phyloP scores from a whole-genome alignment of 2,888 invertebrate genomes.

The Sphinx pinastri region DNA sequence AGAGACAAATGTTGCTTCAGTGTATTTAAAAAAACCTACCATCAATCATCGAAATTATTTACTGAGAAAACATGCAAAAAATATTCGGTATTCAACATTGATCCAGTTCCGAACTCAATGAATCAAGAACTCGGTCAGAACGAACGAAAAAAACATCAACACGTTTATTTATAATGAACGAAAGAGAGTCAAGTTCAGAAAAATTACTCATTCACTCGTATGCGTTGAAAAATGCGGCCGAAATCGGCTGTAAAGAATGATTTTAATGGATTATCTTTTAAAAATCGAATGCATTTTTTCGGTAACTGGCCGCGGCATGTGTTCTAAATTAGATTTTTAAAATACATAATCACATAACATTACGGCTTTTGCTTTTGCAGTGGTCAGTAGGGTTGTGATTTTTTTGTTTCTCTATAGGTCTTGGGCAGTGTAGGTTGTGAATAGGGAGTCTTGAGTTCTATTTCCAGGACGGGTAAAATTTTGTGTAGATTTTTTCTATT shows the following conservation, averaged over 20 bases:
- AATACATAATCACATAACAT: too few species aligned
- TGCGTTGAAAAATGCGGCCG: not conserved
- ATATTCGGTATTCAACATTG: not conserved
- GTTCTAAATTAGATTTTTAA: too few species aligned
- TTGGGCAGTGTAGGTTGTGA: not conserved
- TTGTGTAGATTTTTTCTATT: not conserved
- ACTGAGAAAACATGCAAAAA: not conserved
- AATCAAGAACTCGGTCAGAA: constrained; percentile 23
- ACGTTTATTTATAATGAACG: constrained; percentile 46
- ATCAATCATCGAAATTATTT: too few species aligned
- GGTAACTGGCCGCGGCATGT: too few species aligned
- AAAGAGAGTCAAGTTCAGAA: constrained; percentile 70
- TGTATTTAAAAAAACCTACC: too few species aligned
- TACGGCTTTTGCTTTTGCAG: not conserved
- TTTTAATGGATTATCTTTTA: not conserved
- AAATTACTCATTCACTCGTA: constrained; percentile 33
- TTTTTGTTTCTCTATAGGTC: not conserved
- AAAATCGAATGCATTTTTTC: too few species aligned
- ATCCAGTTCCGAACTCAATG: constrained; percentile 6
- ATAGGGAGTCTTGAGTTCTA: not conserved
- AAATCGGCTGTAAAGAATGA: not conserved
- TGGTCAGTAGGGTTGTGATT: too few species aligned
- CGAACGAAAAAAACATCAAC: constrained; percentile 35
- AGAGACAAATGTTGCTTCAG: too few species aligned
- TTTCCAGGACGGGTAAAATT: not conserved